A percentile compares a stretch with the other conserved stretches of the same genome.
Evolutionary conservation across 2,888 invertebrate species (phyloP).

Genomic region (Drosophila austrosaltans): DNA sequence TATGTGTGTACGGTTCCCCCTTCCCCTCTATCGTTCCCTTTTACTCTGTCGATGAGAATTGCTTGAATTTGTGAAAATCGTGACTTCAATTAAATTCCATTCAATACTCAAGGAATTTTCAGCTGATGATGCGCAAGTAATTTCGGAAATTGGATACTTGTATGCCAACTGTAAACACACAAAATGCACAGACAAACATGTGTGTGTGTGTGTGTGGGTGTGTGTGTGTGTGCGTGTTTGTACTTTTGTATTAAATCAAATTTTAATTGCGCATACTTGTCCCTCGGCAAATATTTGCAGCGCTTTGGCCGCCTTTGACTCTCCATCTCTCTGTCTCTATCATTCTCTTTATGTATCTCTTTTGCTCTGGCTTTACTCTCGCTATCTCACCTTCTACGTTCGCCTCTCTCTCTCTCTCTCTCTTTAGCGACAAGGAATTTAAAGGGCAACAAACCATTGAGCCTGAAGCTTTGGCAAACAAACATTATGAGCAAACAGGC

Average conservation of each 20-base stretch:
- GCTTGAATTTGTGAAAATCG: constrained; percentile 78
- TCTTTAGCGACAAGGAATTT: constrained; percentile 72
- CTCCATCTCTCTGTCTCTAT: constrained; percentile 29
- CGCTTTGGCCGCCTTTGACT: constrained; percentile 72
- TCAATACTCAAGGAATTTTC: constrained; percentile 82
- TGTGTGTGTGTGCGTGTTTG: constrained; percentile 42
- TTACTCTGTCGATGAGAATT: constrained; percentile 48
- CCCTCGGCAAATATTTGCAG: constrained; percentile 80
- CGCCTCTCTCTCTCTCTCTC: background rate
- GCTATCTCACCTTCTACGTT: background rate
- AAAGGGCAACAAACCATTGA: constrained; percentile 46
- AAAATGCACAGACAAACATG: constrained; percentile 44
- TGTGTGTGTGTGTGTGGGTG: constrained; percentile 21
- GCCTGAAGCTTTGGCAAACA: constrained; percentile 55
- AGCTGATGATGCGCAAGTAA: constrained; percentile 79
- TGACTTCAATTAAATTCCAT: constrained; percentile 84
- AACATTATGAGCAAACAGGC: constrained; percentile 70
- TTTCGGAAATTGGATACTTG: constrained; percentile 81
- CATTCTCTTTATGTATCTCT: constrained; percentile 5
- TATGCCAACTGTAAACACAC: constrained; percentile 70
- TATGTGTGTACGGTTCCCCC: too few species aligned
- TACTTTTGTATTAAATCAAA: constrained; percentile 77
- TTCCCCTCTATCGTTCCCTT: too few species aligned
- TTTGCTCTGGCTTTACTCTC: background rate
- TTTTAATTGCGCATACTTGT: constrained; percentile 82